Evolutionary conservation across 2,888 invertebrate genomes (phyloP).

Genomic region (Diplazon laetatorius): DNA sequence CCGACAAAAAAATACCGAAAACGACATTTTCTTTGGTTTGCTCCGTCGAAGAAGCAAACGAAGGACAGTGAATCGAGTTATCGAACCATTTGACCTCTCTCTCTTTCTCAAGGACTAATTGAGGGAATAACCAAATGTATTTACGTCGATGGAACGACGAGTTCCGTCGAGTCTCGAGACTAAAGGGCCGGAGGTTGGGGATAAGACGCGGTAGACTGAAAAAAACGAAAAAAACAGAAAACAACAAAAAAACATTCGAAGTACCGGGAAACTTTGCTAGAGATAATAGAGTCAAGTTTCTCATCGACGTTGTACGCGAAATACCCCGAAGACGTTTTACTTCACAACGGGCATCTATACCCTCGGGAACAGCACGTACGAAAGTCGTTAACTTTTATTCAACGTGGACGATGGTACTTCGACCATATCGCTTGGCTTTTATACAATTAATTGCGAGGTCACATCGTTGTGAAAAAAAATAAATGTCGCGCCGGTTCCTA

Average conservation of each 20-base stretch:
- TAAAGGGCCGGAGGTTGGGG: background rate
- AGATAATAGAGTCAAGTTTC: slow-evolving; percentile 31
- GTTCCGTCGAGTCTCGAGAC: background rate
- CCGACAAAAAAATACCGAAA: background rate
- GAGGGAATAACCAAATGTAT: slow-evolving; percentile 17
- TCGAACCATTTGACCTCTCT: background rate
- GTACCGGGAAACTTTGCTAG: slow-evolving; percentile 24
- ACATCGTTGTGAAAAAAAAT: too few relatives aligned
- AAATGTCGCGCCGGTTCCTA: too few relatives aligned
- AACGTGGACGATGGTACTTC: background rate
- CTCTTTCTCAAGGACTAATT: slow-evolving; percentile 34
- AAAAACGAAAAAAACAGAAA: too few relatives aligned
- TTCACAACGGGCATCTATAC: slow-evolving; percentile 15
- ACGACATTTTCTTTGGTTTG: background rate
- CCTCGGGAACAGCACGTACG: slow-evolving; percentile 20
- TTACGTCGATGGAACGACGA: slow-evolving; percentile 17
- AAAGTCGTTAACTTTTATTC: slow-evolving; percentile 37
- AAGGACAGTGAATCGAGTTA: slow-evolving; percentile 4
- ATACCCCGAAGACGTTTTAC: slow-evolving; percentile 33
- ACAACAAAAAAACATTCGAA: too few relatives aligned
- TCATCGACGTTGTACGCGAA: slow-evolving; percentile 17
- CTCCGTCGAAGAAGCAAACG: background rate
- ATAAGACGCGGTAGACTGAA: background rate
- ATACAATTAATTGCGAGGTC: background rate
- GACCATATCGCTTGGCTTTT: background rate